A percentile compares a stretch with the other conserved stretches of the same genome.
These are phyloP conservation scores for Luehdorfia chinensis DNA, from an alignment of 1,140 invertebrate species.

Conservation along the genomic window DNA sequence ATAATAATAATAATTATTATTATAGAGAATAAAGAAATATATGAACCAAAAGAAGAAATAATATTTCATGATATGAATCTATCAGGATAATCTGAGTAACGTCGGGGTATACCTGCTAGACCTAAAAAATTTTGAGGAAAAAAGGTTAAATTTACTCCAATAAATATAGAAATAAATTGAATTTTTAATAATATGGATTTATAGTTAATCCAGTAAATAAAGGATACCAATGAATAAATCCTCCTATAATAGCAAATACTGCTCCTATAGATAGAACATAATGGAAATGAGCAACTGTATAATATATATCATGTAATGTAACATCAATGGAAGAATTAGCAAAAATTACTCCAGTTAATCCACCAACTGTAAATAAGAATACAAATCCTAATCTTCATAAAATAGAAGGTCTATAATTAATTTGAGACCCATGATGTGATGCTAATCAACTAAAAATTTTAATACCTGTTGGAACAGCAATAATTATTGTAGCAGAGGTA, in stretches of 20 bases:
- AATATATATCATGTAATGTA: constrained; percentile 85
- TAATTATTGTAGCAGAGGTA: constrained; percentile 85
- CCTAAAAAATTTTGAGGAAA: constrained; percentile 88
- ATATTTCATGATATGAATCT: constrained; percentile 80
- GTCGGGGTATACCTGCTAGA: constrained; percentile 83
- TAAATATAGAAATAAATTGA: constrained; percentile 80
- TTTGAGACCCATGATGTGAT: constrained; percentile 74
- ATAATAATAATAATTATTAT: constrained; percentile 78
- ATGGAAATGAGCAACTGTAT: constrained; percentile 87
- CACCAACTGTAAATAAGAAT: constrained; percentile 82
- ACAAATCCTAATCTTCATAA: constrained; percentile 84
- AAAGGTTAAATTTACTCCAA: constrained; percentile 85
- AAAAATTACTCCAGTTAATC: constrained; percentile 81
- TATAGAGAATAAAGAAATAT: constrained; percentile 77
- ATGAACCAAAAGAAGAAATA: constrained; percentile 80
- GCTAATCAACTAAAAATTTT: constrained; percentile 84
- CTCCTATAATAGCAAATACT: constrained; percentile 84
- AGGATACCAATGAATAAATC: constrained; percentile 82
- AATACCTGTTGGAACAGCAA: constrained; percentile 81
- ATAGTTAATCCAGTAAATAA: constrained; percentile 79
- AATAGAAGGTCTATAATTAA: constrained; percentile 76
- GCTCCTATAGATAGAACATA: constrained; percentile 83
- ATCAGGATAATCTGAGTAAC: constrained; percentile 85
- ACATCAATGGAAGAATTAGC: constrained; percentile 84
- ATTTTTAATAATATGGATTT: constrained; percentile 78